Base-by-base conservation (phyloP, 1,140 invertebrate species). In the Dreissena polymorpha region DNA sequence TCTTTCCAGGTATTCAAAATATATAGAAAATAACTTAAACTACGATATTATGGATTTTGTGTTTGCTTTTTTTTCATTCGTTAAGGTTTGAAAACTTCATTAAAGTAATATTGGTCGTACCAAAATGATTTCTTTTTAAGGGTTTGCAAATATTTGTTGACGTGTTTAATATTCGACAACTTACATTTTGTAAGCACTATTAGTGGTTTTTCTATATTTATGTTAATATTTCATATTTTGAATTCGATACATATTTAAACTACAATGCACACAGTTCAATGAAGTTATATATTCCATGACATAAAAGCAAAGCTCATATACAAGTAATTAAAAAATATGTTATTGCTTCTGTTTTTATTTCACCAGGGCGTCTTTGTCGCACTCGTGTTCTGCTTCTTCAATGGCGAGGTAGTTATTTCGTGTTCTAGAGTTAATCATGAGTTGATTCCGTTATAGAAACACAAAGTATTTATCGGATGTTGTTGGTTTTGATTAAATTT, bases 331-430 rank as follows among this genome's bases (percentile, higher is more conserved):
- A 16, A 68, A 2, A 21, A 21, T 5, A 3, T 6, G 27, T 29
- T 18, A 5, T 50, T 72, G 8, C 12, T 69, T 27, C 23, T n/a
- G 6, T 18, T 78, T 5, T 76, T 84, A 90, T 83, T 91, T 88
- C 95, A 95, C 21, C 94, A 97, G 97, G 98, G 98, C 71, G 94
- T 98, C 18, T 97, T 96, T 90, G 97, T 99, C 12, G 96, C 97
- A 10, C 95, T 97, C 25, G 94, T 99, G 12, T 98, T 98, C 93
- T 99, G 97, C 91, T 98, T 98, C 94, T 97, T 96, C 93, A 99
- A 99, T 91, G 97, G 97, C 76, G 97, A 98, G 95, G 97, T 98
- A 68, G 27, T 60, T 64, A 8, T 12, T 18, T 27, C 49, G 16
- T 64, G 13, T 13, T n/a, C 6, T 73, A 49, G n/a, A 29, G 39